A percentile compares a stretch with the other conserved stretches of the same genome.
Evolutionary conservation across 2,888 invertebrate species (phyloP).

Genomic region (Pandemis corylana): DNA sequence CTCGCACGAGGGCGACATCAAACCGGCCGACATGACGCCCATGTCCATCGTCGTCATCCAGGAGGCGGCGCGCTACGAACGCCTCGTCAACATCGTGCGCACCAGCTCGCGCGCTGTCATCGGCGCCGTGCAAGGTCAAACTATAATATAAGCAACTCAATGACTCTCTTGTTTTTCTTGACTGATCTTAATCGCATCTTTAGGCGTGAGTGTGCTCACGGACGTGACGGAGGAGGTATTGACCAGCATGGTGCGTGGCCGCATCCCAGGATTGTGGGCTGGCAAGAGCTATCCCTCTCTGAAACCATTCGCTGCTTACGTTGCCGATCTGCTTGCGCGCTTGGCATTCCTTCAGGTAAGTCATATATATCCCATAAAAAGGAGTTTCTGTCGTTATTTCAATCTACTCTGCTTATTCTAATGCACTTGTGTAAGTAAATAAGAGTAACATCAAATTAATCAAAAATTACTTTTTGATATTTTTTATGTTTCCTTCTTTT

Average conservation of each 20-base stretch:
- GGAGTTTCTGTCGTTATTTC: too few relatives aligned
- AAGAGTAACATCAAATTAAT: too few relatives aligned
- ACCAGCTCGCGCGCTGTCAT: conserved; percentile 90
- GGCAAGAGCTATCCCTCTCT: conserved; percentile 95
- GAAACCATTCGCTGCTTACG: conserved; percentile 95
- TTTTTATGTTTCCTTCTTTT: too few relatives aligned
- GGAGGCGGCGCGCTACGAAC: conserved; percentile 92
- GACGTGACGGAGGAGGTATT: conserved; percentile 94
- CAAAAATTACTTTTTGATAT: too few relatives aligned
- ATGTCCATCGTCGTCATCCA: conserved; percentile 97
- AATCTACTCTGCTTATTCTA: too few relatives aligned
- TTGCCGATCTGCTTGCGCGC: conserved; percentile 92
- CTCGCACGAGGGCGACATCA: conserved; percentile 89
- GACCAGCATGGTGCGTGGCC: conserved; percentile 92
- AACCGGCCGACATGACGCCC: conserved; percentile 91
- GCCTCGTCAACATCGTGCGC: conserved; percentile 89
- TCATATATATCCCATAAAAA: not conserved
- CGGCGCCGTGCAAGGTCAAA: conserved; percentile 94
- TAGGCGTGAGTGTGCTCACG: conserved; percentile 95
- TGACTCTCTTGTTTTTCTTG: not conserved
- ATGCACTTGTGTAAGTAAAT: too few relatives aligned
- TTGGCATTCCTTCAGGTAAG: conserved; percentile 92
- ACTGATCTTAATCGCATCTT: conserved; percentile 2
- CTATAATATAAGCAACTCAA: not conserved
- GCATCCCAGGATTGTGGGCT: conserved; percentile 94